Conservation (phyloP, 2,888 invertebrate genomes). For the Hemithea aestivaria region DNA sequence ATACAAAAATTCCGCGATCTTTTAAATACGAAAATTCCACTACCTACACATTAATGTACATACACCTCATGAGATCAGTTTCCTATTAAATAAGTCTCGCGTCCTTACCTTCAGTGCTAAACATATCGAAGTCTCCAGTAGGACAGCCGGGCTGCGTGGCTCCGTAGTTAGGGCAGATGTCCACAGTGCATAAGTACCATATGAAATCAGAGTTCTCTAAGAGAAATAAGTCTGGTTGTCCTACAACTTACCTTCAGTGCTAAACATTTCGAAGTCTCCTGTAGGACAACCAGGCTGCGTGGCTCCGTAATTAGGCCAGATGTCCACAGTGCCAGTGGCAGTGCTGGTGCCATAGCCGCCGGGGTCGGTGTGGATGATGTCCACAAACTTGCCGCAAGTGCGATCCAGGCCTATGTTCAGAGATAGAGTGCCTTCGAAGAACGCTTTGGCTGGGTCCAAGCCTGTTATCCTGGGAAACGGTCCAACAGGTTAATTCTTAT, state of each 20-base stretch:
- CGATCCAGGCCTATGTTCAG: conserved; percentile 38
- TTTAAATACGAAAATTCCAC: no score
- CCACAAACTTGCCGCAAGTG: conserved; percentile 63
- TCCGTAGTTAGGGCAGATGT: conserved; percentile 80
- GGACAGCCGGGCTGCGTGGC: conserved; percentile 77
- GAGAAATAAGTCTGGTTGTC: no score
- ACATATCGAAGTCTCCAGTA: conserved; percentile 47
- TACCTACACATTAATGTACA: no score
- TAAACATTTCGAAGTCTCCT: conserved; percentile 52
- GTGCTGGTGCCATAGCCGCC: conserved; percentile 59
- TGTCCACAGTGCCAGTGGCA: conserved; percentile 69
- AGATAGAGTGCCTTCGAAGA: conserved; percentile 45
- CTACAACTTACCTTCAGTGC: conserved; percentile 45
- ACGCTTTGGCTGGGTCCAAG: conserved; percentile 68
- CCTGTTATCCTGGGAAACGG: conserved; percentile 57
- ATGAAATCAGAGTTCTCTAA: no score
- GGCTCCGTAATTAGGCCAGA: conserved; percentile 79
- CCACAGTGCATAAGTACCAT: no score
- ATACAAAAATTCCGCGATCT: no score
- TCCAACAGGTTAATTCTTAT: not conserved
- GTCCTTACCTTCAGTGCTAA: conserved; percentile 55
- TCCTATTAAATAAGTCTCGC: no score
- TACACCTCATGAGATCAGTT: no score
- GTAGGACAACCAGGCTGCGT: conserved; percentile 76
- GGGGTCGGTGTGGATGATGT: conserved; percentile 80